Conservation (phyloP, 1,140 invertebrate genomes). For the Zaprionus inermis region DNA sequence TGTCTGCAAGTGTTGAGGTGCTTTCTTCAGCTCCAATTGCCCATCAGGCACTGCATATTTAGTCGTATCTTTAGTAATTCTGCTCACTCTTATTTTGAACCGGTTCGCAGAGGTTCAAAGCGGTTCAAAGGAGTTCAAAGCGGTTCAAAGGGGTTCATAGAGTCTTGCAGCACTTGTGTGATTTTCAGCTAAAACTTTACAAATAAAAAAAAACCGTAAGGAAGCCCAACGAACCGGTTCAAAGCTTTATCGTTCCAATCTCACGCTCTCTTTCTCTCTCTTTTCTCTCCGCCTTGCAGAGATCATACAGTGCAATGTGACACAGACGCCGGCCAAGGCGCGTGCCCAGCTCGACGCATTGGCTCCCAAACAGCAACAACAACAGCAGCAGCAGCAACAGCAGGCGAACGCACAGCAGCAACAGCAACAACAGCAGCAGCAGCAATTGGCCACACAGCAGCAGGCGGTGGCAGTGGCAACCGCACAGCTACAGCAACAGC, state of each 20-base stretch:
- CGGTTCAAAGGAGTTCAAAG: too few relatives aligned
- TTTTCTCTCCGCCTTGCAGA: slow-evolving; percentile 43
- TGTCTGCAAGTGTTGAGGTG: too few relatives aligned
- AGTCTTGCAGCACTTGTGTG: too few relatives aligned
- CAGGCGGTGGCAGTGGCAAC: slow-evolving; percentile 33
- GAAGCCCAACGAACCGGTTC: too few relatives aligned
- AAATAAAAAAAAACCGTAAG: too few relatives aligned
- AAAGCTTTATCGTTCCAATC: neutral
- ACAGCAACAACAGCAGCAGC: slow-evolving; percentile 75
- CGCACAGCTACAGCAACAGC: slow-evolving; percentile 38
- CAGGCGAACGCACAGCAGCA: slow-evolving; percentile 60
- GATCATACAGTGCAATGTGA: slow-evolving; percentile 83
- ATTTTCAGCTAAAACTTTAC: too few relatives aligned
- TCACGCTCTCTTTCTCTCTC: neutral
- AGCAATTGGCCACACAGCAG: slow-evolving; percentile 42
- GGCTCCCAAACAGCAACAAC: slow-evolving; percentile 69
- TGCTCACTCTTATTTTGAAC: too few relatives aligned
- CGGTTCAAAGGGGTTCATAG: too few relatives aligned
- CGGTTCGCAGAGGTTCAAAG: too few relatives aligned
- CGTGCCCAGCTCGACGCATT: slow-evolving; percentile 72
- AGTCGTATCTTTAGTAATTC: too few relatives aligned
- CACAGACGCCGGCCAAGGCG: slow-evolving; percentile 73
- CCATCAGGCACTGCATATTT: too few relatives aligned
- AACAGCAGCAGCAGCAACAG: slow-evolving; percentile 25
- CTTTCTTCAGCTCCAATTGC: too few relatives aligned